Base-by-base conservation (phyloP, 2,888 invertebrate species). In the Hydraecia micacea region DNA sequence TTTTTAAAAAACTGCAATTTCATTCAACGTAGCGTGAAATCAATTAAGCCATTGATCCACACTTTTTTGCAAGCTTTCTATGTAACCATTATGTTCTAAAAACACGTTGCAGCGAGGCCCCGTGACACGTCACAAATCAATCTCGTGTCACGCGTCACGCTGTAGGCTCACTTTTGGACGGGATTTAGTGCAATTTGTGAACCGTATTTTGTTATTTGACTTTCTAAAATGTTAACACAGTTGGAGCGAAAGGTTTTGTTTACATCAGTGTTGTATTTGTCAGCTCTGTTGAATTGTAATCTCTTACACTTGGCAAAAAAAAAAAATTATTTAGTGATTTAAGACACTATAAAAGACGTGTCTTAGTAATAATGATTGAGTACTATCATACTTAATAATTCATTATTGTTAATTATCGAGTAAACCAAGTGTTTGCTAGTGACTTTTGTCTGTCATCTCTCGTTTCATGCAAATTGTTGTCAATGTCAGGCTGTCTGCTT, bases 81-180 rank as follows among this genome's bases (percentile, higher is more conserved):
- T 60, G 25, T 36, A 62, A n/a, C 15, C 15, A 32, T 55, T 18
- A 68, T n/a, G 49, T 77, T 68, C 28, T 52, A 68, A 71, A 85
- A 85, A n/a, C 65, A 36, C 55, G 55, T 25, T 70, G 62, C 77
- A 81, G 21, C 25, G 68, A 63, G 66, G 73, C 74, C 52, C 46
- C 52, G 46, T 82, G 86, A 49, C 71, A 67, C 65, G 70, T 70
- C 68, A 81, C 81, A 73, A 49, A 85, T 85, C 81, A 85, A 85
- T 81, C 77, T 66, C 49, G 62, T 66, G 84, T 74, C 84, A 66
- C 55, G 62, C 28, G 75, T 85, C 76, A 81, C 72, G 65, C 49
- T 58, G 28, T 25, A 67, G 70, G 32, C 62, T 77, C 42, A 46
- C 60, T 42, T 60, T 65, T 72, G 63, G 9, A 67, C 32, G 18